Conservation (phyloP, 2,797 vertebrate species). For the Pipistrellus nathusii region DNA sequence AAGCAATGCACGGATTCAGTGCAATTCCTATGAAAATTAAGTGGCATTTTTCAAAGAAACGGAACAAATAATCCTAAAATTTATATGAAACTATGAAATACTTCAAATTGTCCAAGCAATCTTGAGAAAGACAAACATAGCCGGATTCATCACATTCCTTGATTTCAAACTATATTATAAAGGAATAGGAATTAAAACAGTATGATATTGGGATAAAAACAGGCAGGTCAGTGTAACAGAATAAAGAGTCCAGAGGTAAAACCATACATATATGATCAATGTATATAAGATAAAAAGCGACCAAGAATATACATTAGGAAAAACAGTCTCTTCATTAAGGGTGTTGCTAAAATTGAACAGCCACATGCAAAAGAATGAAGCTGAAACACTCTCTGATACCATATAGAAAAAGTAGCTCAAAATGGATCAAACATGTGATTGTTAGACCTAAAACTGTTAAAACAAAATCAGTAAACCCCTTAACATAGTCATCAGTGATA, state of each 20-base stretch:
- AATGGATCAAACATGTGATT: not conserved
- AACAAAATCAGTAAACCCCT: not conserved
- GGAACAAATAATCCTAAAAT: not conserved
- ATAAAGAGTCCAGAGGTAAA: not conserved
- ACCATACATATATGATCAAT: not conserved
- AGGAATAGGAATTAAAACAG: not conserved
- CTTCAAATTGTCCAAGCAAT: not conserved
- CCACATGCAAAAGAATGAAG: not conserved
- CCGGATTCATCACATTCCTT: not conserved
- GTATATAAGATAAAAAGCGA: not conserved
- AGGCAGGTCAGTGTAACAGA: not conserved
- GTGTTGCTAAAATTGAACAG: not conserved
- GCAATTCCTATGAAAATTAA: not conserved
- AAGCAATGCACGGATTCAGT: not conserved
- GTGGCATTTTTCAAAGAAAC: not conserved
- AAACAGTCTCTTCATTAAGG: not conserved
- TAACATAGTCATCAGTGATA: not conserved
- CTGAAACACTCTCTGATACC: not conserved
- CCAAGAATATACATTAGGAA: not conserved
- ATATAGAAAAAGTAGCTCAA: not conserved
- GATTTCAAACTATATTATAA: not conserved
- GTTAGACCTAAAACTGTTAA: not conserved
- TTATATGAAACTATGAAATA: not conserved
- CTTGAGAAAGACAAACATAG: not conserved
- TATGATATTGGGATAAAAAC: not conserved